Evolutionary conservation across 1,140 invertebrate genomes (phyloP), one percentile per base, ranked within the genome.

Genomic region (Drosophila rhopaloa): DNA sequence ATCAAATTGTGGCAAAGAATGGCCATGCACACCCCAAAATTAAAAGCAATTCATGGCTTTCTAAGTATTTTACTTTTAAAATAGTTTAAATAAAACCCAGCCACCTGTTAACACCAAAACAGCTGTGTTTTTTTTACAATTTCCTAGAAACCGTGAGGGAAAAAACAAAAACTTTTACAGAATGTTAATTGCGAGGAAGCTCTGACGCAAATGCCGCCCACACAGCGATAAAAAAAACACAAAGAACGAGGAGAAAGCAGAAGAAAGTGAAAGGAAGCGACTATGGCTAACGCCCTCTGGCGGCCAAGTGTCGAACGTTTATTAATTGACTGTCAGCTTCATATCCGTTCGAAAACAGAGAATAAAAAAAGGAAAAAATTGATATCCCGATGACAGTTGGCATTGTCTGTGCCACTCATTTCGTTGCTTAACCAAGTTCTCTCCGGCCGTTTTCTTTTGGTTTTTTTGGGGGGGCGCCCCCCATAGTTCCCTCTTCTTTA

Each of bases 291-390:
- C 71, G 71, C 78, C 77, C 71, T 70, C 62, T 79, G 53, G 71
- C 63, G 72, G 58, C 47, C 63, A 60, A 81, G 59, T 62, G 59
- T 71, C 71, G 77, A 81, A 81, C 71, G 60, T 79, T 81, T 81
- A 81, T 81, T 80, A 81, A 81, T 81, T 81, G 79, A 81, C 79
- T 81, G 79, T 75, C 78, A 81, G 71, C 60, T 58, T 57, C 78
- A 76, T 80, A 55, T 81, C 78, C 77, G 65, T 58, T 57, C 32
- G 16, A 40, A 53, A 14, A 56, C 5, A 43, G 37, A 9, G 40
- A 44, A 35, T 7, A 14, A 35, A 47, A 47, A 68, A 47, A 56
- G 14, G n/a, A 68, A 37, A 55, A 40, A 71, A 70, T 47, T 40
- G 65, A 48, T 47, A 58, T 71, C 65, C 51, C 51, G 44, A 71